Base-by-base conservation (phyloP, 2,113 vertebrate species). In the Corydoras maculifer region DNA sequence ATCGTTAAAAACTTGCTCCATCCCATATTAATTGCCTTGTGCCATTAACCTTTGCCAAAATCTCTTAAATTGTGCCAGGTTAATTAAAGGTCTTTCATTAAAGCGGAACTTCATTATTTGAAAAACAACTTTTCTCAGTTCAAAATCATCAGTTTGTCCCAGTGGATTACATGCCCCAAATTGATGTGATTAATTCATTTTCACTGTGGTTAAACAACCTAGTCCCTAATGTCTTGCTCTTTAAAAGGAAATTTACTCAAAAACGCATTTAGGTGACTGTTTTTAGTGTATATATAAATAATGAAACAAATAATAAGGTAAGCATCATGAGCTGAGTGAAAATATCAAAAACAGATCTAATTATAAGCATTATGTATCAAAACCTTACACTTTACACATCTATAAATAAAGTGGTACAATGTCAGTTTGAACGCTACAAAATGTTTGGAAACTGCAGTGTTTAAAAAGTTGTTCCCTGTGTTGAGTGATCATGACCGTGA, bases 51-150 rank as follows among this genome's bases (percentile, higher is more conserved):
- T 65, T 50, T 65, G 61, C 31, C 70, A 57, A 32, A 55, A 11
- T n/a, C 49, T 5, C 10, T 59, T 66, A 54, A 53, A n/a, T n/a
- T 65, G 59, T 65, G 55, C 29, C 54, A 65, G 49, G 29, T 59
- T 70, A 70, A 61, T 70, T 70, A 55, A 70, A 48, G 11, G 32
- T 61, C 32, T 29, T 43, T 62, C 51, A 12, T 75, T 78, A 72
- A 75, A 65, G 32, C 54, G 70, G 71, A 72, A 69, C 18, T 31
- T 35, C 55, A 43, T 78, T 72, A 75, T 75, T 75, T 65, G 74
- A 69, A 69, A 62, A 15, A 68, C 65, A 51, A 8, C 43, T 68
- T 18, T 67, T 71, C 53, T 74, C n/a, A 65, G 50, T 43, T 31
- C 48, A 75, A 69, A 74, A 63, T 62, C n/a, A 60, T 73, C 68